Evolutionary conservation across 2,113 vertebrate genomes (phyloP).

Genomic region (Strix uralensis): DNA sequence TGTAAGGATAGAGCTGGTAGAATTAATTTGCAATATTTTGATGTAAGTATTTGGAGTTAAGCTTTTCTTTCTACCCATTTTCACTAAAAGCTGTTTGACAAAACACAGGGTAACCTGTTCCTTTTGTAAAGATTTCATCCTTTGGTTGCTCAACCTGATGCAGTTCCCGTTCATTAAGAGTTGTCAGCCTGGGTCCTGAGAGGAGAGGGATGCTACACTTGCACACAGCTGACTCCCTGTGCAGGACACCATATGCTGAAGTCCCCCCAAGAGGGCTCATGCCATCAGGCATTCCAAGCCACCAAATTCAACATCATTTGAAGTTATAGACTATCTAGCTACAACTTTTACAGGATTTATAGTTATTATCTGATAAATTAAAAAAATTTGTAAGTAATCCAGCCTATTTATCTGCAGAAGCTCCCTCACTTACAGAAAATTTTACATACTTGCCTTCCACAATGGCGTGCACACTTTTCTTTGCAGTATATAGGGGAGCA

Average conservation of each 20-base stretch:
- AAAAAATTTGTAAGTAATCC: background rate
- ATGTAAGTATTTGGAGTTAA: background rate
- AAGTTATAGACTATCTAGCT: background rate
- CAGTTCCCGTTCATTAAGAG: background rate
- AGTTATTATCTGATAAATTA: background rate
- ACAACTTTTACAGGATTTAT: background rate
- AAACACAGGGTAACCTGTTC: background rate
- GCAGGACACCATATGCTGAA: background rate
- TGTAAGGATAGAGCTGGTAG: background rate
- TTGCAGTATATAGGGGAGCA: background rate
- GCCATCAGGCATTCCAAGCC: background rate
- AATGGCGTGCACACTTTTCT: background rate
- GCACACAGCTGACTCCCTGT: background rate
- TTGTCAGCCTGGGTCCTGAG: background rate
- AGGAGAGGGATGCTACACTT: background rate
- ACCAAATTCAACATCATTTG: background rate
- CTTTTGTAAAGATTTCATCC: background rate
- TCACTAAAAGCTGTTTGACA: background rate
- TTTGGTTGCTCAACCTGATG: background rate
- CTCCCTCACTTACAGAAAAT: background rate
- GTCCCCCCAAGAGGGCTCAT: background rate
- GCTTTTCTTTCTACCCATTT: background rate
- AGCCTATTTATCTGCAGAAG: background rate
- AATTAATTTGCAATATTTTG: background rate
- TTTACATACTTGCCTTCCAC: accelerated